A percentile compares a stretch with the other conserved stretches of the same genome.
Evolutionary conservation across 1,140 invertebrate genomes (phyloP).

Genomic region (Anastrepha obliqua): DNA sequence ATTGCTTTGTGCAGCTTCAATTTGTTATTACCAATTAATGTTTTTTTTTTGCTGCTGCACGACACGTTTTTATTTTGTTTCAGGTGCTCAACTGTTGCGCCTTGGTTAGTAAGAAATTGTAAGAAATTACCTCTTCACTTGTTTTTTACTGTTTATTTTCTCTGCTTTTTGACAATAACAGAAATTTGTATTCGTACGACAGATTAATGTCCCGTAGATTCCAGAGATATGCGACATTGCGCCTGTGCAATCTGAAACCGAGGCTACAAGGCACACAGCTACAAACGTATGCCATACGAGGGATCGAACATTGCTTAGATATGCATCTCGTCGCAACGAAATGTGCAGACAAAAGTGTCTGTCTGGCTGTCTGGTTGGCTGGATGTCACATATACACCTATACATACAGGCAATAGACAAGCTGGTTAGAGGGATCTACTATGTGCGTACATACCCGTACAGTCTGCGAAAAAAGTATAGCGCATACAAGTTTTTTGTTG

Average conservation of each 20-base stretch:
- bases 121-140: background rate
- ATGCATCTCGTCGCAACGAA: slow-evolving; percentile 30
- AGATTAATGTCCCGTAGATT: slow-evolving; percentile 32
- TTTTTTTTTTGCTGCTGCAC: slow-evolving; percentile 29
- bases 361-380: background rate
- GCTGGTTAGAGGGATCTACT: background rate
- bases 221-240: slow-evolving; percentile 14
- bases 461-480: no score
- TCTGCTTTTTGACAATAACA: background rate
- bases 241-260: background rate
- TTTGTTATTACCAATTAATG: background rate
- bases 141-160: background rate
- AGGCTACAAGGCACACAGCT: background rate
- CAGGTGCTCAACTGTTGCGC: background rate
- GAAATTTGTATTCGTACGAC: background rate
- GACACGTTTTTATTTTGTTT: background rate
- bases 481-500: no score
- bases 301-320: slow-evolving; percentile 23
- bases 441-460: no score
- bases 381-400: no score
- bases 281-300: background rate
- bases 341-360: background rate
- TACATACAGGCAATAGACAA: background rate
- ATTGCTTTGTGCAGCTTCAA: background rate
- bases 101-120: background rate